Evolutionary conservation across 2,113 vertebrate genomes (phyloP).

Genomic region (Tretioscincus oriximinensis): DNA sequence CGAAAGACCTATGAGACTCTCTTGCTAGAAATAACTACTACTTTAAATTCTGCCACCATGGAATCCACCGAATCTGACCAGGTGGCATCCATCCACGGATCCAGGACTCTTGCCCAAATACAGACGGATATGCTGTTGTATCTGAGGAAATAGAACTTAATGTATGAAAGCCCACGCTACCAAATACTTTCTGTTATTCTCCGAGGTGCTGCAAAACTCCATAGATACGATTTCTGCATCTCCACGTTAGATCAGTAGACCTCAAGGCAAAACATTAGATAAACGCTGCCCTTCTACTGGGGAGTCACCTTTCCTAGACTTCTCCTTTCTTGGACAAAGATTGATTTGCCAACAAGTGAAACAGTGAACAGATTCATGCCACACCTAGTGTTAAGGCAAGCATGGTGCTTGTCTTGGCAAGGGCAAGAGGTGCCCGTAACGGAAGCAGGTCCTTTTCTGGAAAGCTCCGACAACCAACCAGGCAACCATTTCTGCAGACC

Average conservation of each 20-base stretch:
- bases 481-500: neutral
- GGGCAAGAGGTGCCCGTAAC: neutral
- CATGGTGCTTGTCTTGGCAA: neutral
- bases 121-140: no score
- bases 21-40: no score
- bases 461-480: neutral
- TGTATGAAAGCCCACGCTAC: no score
- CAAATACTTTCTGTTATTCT: no score
- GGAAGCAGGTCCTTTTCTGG: neutral
- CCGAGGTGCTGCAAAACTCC: neutral
- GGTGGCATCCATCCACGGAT: no score
- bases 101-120: no score
- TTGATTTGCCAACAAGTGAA: neutral
- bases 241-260: neutral
- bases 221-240: neutral
- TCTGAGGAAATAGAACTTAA: no score
- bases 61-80: no score
- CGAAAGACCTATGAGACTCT: no score
- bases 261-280: neutral
- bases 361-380: neutral
- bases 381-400: neutral
- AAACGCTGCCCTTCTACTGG: neutral
- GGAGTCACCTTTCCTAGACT: neutral
- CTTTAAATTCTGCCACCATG: no score
- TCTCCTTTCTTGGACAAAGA: neutral